Evolutionary conservation across 2,797 vertebrate species (phyloP), one percentile per base, ranked within the genome.

Genomic region (Myotis pilosus): DNA sequence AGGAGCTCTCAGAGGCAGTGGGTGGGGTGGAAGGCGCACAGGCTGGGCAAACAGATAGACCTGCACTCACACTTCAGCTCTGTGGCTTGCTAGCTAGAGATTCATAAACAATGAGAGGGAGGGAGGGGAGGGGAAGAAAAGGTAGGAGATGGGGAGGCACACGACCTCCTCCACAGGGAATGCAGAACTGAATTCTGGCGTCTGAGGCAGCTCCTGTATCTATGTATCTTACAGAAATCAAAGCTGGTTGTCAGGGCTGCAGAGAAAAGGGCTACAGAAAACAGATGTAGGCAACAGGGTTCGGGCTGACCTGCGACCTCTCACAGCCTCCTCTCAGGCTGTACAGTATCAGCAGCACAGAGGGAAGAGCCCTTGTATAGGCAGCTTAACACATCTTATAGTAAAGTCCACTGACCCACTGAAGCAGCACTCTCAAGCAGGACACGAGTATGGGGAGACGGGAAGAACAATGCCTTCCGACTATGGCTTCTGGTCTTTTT

Each of bases 401-500:
- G 78, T 76, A 76, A 72, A 74, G 41, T 15, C 80, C 6, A 44
- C 30, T 49, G 33, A 30, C 8, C 23, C 25, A 51, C 3, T 5
- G 12, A 78, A 55, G 79, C 1, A 30, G 64, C 49, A 86, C 84
- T 92, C 94, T 60, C 36, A 51, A 81, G 23, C 25, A 87, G 44
- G 41, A 47, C 11, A 8, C 20, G 38, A 49, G 20, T 87, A 60
- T 62, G 68, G 81, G 68, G 60, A 86, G 47, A 90, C 12, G 55
- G 41, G 20, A 72, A 91, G 41, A 72, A 88, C 66, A 83, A 83
- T 78, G 68, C 12, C 55, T 89, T 89, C 92, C 60, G 23, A 66
- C 15, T 49, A 33, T 69, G 55, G 44, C 44, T 95, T 85, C 71
- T 84, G 28, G 51, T 92, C 20, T 91, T 76, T 92, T 87, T 11